Conservation (phyloP, 2,113 vertebrate species). For the Coptodon rendalli region DNA sequence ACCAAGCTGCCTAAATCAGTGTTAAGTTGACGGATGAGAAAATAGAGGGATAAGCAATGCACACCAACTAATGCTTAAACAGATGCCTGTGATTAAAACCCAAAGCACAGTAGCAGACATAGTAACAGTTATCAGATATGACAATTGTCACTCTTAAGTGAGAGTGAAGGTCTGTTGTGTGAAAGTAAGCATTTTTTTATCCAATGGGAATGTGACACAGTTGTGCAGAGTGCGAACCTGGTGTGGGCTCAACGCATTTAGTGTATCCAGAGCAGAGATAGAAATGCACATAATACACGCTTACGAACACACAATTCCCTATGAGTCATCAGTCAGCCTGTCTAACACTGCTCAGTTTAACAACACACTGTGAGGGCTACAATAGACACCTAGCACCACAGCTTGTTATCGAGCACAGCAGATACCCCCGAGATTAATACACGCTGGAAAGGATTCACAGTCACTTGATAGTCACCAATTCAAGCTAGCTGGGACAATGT, state of each 20-base stretch:
- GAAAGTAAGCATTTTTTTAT: neutral
- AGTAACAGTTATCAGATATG: neutral
- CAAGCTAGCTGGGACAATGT: neutral
- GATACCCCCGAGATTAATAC: neutral
- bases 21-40: neutral
- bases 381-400: neutral
- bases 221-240: neutral
- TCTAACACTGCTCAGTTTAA: constrained; percentile 15
- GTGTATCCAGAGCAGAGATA: neutral
- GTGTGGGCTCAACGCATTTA: neutral
- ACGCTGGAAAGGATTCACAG: neutral
- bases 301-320: neutral
- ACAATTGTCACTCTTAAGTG: neutral
- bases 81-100: neutral
- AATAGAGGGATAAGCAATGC: neutral
- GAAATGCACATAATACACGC: neutral
- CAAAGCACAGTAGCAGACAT: neutral
- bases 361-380: neutral
- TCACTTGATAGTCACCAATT: neutral
- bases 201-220: neutral
- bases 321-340: constrained; percentile 38
- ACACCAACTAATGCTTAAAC: neutral
- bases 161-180: neutral
- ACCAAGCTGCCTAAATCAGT: neutral
- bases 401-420: neutral